Conservation (phyloP, 2,797 vertebrate genomes). For the Micropoecilia bifurca region DNA sequence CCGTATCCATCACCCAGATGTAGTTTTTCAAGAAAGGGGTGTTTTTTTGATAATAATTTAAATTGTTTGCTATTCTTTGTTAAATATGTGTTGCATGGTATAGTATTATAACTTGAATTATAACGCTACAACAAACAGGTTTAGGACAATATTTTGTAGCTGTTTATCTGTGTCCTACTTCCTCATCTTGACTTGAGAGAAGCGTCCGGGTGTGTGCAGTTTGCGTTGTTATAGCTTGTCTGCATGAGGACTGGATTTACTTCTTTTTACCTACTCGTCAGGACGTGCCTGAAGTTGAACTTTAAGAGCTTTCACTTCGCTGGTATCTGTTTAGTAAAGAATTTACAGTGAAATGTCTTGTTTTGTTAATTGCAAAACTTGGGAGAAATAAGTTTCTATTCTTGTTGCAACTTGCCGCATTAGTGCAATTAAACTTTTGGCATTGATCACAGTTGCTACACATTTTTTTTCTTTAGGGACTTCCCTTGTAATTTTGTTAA, state of each 20-base stretch:
- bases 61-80: background rate
- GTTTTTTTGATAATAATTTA: background rate
- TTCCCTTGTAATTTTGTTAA: background rate
- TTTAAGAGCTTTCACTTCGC: slow-evolving; percentile 2
- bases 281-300: slow-evolving; percentile 7
- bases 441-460: background rate
- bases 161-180: background rate
- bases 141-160: no score
- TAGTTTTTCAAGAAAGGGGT: background rate
- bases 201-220: background rate
- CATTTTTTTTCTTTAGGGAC: background rate
- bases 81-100: background rate
- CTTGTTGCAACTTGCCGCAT: background rate
- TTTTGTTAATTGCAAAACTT: slow-evolving; percentile 21
- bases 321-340: slow-evolving; percentile 12
- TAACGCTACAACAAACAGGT: no score
- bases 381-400: slow-evolving; percentile 3
- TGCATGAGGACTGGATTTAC: background rate
- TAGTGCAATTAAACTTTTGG: background rate
- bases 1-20: background rate
- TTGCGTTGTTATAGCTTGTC: background rate
- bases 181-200: background rate
- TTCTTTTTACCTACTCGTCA: slow-evolving; percentile 14
- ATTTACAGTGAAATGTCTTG: background rate
- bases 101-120: background rate